Percentiles rank a stretch among this genome's conserved stretches.
Evolutionary conservation across 1,140 invertebrate species (phyloP).

Genomic region (Diorhabda elongata): DNA sequence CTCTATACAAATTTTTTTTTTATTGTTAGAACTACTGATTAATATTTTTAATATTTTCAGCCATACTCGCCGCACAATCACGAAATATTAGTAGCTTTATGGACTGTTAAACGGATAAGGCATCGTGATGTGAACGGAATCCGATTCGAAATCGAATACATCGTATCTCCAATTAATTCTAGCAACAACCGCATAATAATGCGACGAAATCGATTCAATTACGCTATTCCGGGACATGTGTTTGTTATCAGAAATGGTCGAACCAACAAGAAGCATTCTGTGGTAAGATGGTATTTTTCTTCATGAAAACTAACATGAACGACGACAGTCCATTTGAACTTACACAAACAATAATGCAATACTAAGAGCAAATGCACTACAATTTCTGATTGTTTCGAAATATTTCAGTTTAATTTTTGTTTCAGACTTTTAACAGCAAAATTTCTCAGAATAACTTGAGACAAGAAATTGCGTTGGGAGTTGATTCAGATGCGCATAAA

Average conservation of each 20-base stretch:
- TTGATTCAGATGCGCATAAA: constrained; percentile 32
- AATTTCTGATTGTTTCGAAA: no score
- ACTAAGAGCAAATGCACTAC: no score
- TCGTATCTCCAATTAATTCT: constrained; percentile 51
- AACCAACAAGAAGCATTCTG: constrained; percentile 3
- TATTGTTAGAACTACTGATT: not conserved
- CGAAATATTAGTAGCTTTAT: constrained; percentile 53
- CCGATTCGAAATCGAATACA: constrained; percentile 61
- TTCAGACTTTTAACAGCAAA: constrained; percentile 13
- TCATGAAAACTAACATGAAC: no score
- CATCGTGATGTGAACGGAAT: constrained; percentile 53
- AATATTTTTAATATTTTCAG: constrained; percentile 8
- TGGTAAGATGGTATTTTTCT: not conserved
- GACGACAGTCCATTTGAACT: no score
- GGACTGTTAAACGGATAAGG: constrained; percentile 60
- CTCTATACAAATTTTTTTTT: no score
- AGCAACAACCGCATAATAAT: constrained; percentile 23
- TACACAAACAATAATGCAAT: no score
- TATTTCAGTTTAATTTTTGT: not conserved
- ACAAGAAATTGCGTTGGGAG: constrained; percentile 27
- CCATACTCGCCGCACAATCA: constrained; percentile 37
- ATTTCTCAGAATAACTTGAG: constrained; percentile 24
- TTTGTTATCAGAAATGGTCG: constrained; percentile 34
- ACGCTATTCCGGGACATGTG: constrained; percentile 41
- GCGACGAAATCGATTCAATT: constrained; percentile 37